Conservation (phyloP, 1,140 invertebrate species). For the Ephestia elutella region DNA sequence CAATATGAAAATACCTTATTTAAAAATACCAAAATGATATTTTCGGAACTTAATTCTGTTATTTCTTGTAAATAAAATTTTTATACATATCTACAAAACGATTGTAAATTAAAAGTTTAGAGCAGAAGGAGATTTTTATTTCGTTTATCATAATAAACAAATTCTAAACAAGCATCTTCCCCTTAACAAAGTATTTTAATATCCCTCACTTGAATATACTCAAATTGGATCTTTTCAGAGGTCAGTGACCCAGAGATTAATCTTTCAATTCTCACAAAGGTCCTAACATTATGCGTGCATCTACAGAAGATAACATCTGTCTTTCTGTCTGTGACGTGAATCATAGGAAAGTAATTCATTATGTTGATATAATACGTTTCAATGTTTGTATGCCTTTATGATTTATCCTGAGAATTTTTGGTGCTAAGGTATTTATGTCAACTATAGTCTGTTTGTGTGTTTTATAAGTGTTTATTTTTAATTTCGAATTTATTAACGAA, state of each 20-base stretch:
- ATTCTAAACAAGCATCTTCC: not conserved
- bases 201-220: slow-evolving; percentile 4
- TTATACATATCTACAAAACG: too few relatives aligned
- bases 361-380: not conserved
- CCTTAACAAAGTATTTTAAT: slow-evolving; percentile 3
- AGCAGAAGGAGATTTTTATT: too few relatives aligned
- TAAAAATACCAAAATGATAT: too few relatives aligned
- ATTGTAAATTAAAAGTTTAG: too few relatives aligned
- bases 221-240: slow-evolving; percentile 2
- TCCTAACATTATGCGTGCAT: not conserved
- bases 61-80: too few relatives aligned
- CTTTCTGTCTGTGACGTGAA: not conserved
- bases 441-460: not conserved
- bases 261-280: not conserved
- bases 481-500: too few relatives aligned
- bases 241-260: not conserved
- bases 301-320: not conserved
- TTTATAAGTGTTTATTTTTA: not conserved
- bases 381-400: not conserved
- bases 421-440: not conserved
- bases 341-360: slow-evolving; percentile 5
- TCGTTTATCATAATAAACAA: too few relatives aligned
- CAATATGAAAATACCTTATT: too few relatives aligned
- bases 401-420: not conserved
- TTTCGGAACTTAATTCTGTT: too few relatives aligned